Conservation (phyloP, 2,888 invertebrate species). For the Archips xylosteana region DNA sequence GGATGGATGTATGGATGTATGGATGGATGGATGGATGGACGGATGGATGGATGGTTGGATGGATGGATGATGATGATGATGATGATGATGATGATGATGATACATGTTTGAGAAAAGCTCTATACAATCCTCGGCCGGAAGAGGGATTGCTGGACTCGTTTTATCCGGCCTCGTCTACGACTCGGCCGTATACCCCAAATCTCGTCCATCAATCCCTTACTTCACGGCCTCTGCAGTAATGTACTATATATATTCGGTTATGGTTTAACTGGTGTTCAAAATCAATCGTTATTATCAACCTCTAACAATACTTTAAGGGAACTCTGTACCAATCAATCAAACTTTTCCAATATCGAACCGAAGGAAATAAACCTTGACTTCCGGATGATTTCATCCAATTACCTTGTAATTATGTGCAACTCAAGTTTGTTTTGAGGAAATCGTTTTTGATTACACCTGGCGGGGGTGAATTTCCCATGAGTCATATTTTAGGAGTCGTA, state of each 20-base stretch:
- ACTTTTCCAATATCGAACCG: constrained; percentile 8
- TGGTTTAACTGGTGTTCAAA: not conserved
- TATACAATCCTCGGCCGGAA: too few species aligned
- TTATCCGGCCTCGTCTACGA: too few species aligned
- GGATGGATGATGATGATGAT: too few species aligned
- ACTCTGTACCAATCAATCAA: constrained; percentile 2
- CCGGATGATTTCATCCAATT: constrained; percentile 5
- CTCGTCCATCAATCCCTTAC: too few species aligned
- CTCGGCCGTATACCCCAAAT: too few species aligned
- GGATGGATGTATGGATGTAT: too few species aligned
- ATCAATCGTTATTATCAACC: not conserved
- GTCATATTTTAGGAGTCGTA: not conserved
- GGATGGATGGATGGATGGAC: too few species aligned
- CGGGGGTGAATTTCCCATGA: not conserved
- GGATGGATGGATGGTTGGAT: too few species aligned
- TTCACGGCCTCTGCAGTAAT: too few species aligned
- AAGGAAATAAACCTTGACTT: not conserved
- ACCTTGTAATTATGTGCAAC: constrained; percentile 11
- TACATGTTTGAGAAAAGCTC: too few species aligned
- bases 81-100: too few species aligned
- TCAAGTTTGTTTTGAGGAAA: not conserved
- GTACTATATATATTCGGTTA: not conserved
- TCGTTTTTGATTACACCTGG: not conserved
- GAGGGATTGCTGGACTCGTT: too few species aligned
- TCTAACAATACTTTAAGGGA: not conserved